phyloP scores from a whole-genome alignment of 2,113 vertebrate genomes.

The Pteruthius melanotis region DNA sequence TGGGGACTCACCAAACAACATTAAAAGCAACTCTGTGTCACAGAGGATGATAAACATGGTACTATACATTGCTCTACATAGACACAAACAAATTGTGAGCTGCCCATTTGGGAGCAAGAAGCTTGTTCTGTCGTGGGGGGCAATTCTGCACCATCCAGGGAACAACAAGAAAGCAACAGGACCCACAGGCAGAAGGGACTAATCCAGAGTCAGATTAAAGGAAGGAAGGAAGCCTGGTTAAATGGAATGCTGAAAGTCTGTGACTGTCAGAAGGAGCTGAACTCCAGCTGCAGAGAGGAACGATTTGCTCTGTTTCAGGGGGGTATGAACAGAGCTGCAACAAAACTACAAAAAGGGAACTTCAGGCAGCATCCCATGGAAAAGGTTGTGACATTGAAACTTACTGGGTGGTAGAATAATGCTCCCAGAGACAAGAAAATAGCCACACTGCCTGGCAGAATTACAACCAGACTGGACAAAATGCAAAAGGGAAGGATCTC shows the following conservation, averaged over 20 bases:
- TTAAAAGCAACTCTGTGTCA: not conserved
- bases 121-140: not conserved
- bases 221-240: not conserved
- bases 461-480: not conserved
- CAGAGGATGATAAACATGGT: not conserved
- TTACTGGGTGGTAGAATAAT: not conserved
- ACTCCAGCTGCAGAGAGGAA: not conserved
- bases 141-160: not conserved
- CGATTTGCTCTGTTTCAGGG: not conserved
- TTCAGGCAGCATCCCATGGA: not conserved
- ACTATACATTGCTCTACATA: not conserved
- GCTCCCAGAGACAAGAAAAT: not conserved
- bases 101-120: not conserved
- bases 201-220: not conserved
- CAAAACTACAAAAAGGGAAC: not conserved
- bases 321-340: not conserved
- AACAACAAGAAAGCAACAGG: not conserved
- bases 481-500: not conserved
- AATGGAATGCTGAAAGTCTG: not conserved
- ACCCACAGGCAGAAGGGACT: not conserved
- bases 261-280: not conserved
- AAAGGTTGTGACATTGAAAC: not conserved
- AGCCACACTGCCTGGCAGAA: not conserved
- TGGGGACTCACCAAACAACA: not conserved
- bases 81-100: not conserved